Conservation (phyloP, 2,113 vertebrate species). For the Ptilorrhoa leucosticta region DNA sequence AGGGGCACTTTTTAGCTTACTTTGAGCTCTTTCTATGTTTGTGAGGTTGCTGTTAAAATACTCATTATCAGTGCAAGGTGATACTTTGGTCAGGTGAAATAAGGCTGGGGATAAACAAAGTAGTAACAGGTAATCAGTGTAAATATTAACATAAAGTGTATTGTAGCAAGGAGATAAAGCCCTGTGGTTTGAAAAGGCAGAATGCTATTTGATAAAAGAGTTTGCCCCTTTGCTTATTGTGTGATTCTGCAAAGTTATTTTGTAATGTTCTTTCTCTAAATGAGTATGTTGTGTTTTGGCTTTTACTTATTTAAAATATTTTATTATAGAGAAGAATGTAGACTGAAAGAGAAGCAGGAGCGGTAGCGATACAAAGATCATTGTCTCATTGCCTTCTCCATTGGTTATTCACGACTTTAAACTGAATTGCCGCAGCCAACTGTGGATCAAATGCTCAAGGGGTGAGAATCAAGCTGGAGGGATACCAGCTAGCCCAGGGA, state of each 20-base stretch:
- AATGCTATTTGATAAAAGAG: accelerated
- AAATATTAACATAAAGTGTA: background rate
- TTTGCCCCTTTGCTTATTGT: background rate
- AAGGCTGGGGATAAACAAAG: background rate
- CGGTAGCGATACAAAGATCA: background rate
- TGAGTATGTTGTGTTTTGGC: background rate
- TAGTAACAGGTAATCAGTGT: background rate
- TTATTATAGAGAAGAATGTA: background rate
- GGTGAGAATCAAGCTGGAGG: background rate
- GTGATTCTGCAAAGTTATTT: background rate
- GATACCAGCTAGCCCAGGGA: background rate
- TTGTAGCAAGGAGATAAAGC: background rate
- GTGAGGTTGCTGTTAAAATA: background rate
- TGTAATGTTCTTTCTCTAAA: background rate
- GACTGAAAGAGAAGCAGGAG: background rate
- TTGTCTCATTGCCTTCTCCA: background rate
- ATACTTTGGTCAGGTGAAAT: background rate
- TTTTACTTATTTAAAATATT: background rate
- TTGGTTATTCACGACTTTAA: background rate
- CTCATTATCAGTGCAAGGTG: background rate
- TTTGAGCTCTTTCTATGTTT: accelerated
- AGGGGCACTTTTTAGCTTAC: accelerated
- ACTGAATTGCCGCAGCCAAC: background rate
- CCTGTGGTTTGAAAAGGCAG: background rate
- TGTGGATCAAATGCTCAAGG: accelerated